Evolutionary conservation across 1,140 invertebrate species (phyloP), one percentile per base, ranked within the genome.

Genomic region (Frieseomelitta varia): DNA sequence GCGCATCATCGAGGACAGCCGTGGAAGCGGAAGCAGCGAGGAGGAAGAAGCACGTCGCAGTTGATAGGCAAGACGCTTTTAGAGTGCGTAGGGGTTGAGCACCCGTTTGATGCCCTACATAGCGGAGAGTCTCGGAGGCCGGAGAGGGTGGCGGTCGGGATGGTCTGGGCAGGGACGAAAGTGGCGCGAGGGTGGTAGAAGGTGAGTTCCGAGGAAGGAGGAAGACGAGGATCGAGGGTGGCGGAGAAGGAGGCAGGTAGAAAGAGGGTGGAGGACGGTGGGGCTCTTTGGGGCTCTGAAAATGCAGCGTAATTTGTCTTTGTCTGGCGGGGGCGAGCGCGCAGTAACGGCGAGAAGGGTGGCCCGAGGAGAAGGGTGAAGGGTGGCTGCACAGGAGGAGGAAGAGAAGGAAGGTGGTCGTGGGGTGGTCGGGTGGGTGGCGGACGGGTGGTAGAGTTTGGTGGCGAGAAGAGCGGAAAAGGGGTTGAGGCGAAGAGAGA

Each of bases 221-320:
- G 87, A 85, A 82, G 84, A 83, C 81, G 89, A 81, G 86, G 85
- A 87, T 84, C 84, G 84, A 84, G 87, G 87, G 83, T 81, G 79
- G 85, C 27, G 69, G 73, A 56, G 83, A 79, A 73, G 85, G 82
- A 79, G 82, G 84, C 88, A 88, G 87, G 88, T 83, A 81, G 91
- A 81, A 81, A 88, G 91, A 79, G 89, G 86, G 86, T 71, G 72
- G 87, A 84, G 88, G 85, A 76, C 86, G 89, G 86, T 86, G 84
- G 87, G 88, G 91, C 89, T 93, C 92, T 94, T 94, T 92, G 93
- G 93, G 93, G 92, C 92, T 93, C 92, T 93, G 94, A 94, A 94
- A 95, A 94, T 94, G 94, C 94, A 94, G 93, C 93, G 94, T 94
- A 94, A 95, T 95, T 95, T 95, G 93, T 94, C 94, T 95, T 95